Base-by-base conservation (phyloP, 1,140 invertebrate genomes). In the Neodiprion lecontei region DNA sequence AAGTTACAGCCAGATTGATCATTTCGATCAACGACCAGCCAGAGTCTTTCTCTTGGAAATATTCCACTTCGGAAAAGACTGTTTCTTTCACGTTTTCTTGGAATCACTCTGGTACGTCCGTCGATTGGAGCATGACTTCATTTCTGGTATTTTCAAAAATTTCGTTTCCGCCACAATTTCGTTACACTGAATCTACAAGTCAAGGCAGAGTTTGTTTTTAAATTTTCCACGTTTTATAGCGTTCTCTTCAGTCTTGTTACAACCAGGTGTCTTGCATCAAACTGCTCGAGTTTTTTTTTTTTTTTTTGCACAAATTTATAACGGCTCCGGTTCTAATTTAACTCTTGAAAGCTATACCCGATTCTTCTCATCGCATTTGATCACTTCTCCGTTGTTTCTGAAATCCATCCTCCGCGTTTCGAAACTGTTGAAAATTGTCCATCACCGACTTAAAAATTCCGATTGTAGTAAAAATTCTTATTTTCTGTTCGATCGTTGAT, bases 401-500 rank as follows among this genome's bases (percentile, higher is more conserved):
- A 47, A 72, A 40, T 50, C 48, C 17, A 48, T 47, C 61, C 67
- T 53, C 61, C 9, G 1, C 17, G 67, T 67, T 65, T 21, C 9
- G 67, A 48, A 69, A 50, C 12, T 72, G 21, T 65, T 40, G 61
- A 9, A 74, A 74, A n/a, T 66, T 40, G 53, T 23, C 67, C 17
- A 10, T 11, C 9, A 69, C 12, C 5, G 67, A 70, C 65, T 9
- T 68, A 14, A 70, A 69, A 12, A 47, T 23, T 48, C 17, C n/a
- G 9, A 70, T 74, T 28, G 48, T 70, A 23, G 67, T 65, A 67
- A 48, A 47, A 40, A 74, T 74, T 70, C 48, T 40, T 11, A 47
- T 65, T 53, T 69, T 53, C 65, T 74, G 67, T 40, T 61, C n/a
- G 10, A 23, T 40, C 61, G 69, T 50, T 23, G 48, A 53, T 9